Percentiles rank a stretch among this genome's conserved stretches.
Conservation (phyloP, 2,888 invertebrate genomes). For the Leucoptera coffeella region DNA sequence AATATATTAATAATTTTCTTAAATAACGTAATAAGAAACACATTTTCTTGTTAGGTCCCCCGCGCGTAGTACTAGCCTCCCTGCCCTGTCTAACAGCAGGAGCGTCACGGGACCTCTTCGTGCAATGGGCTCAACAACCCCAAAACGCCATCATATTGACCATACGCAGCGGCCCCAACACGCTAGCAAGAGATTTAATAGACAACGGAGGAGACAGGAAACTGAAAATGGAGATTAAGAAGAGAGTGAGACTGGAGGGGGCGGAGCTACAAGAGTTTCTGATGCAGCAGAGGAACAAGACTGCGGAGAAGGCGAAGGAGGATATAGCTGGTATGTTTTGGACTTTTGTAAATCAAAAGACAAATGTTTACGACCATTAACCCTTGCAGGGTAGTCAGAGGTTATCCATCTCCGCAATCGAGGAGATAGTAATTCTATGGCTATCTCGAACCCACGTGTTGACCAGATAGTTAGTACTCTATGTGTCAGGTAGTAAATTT, state of each 20-base stretch:
- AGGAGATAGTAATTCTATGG: too few relatives aligned
- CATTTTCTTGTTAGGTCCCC: too few relatives aligned
- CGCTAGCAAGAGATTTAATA: slow-evolving; percentile 70
- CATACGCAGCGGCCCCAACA: slow-evolving; percentile 75
- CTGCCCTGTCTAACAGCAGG: slow-evolving; percentile 93
- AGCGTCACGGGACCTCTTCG: slow-evolving; percentile 88
- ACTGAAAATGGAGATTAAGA: slow-evolving; percentile 62
- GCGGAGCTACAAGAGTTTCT: slow-evolving; percentile 62
- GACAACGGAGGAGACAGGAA: slow-evolving; percentile 70
- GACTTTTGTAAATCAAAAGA: slow-evolving; percentile 23
- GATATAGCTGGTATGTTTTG: slow-evolving; percentile 1
- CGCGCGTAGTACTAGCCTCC: slow-evolving; percentile 84
- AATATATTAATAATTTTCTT: too few relatives aligned
- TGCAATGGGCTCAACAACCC: slow-evolving; percentile 87
- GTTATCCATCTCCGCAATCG: too few relatives aligned
- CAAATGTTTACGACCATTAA: too few relatives aligned
- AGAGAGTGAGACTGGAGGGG: slow-evolving; percentile 63
- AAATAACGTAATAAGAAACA: too few relatives aligned
- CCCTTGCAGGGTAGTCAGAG: too few relatives aligned
- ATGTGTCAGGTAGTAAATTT: too few relatives aligned
- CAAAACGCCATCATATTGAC: slow-evolving; percentile 94
- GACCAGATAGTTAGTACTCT: too few relatives aligned
- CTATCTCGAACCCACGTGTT: too few relatives aligned
- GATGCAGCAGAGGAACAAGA: slow-evolving; percentile 36
- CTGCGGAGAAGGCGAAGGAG: slow-evolving; percentile 3